Evolutionary conservation across 2,888 invertebrate species (phyloP), one percentile per base, ranked within the genome.

Genomic region (Nesidiocoris tenuis): DNA sequence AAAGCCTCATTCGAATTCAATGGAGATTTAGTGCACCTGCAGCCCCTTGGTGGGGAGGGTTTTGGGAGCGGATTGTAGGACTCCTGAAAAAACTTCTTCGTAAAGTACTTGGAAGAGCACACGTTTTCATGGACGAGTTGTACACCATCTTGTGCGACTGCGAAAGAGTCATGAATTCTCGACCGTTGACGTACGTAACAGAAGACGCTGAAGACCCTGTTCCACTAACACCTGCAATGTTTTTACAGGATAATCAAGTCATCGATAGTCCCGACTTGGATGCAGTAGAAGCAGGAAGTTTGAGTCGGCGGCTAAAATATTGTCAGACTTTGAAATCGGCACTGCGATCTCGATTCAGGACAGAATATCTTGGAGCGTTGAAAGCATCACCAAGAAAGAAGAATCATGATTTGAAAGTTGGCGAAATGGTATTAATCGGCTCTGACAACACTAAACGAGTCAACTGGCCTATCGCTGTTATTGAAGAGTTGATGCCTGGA

Each of bases 1-100:
- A 24, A 19, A 7, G 2, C 18, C 74, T 79, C 1, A 65, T 80
- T 22, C 78, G 59, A 70, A 79, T 79, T 78, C 79, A 79, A 74
- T 82, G 80, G 82, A 76, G 78, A 7, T 84, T 71, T 19, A 71
- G 25, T 25, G 61, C 71, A 9, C 71, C 61, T 7, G 12, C 70
- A 23, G 70, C 18, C n/a, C 54, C 68, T 16, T 68, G 68, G 68
- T 68, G 68, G 68, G 68, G 68, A 19, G 68, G 68, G 1, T 68
- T 68, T 19, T 68, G 12, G 12, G 68, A 68, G 24, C 7, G 78
- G 23, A 54, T 78, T n/a, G 57, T 78, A 17, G 65, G 75, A 1
- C 9, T 72, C 0, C 17, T 76, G 21, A 78, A 78, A 68, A 21
- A 74, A 55, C 54, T 78, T 1, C 71, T 78, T 3, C 21, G 75